Conservation (phyloP, 2,888 invertebrate genomes). For the Thera britannica region DNA sequence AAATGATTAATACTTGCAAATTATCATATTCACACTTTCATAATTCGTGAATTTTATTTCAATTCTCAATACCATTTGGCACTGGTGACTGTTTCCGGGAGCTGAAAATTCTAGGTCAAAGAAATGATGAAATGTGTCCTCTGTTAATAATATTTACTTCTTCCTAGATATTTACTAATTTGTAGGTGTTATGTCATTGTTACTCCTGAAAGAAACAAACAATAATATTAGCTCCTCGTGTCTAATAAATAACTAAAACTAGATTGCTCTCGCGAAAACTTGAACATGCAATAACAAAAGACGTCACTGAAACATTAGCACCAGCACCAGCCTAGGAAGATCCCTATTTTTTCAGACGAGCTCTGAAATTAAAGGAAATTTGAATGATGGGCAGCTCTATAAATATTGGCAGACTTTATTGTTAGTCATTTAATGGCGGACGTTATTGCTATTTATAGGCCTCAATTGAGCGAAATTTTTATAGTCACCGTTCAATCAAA, state of each 20-base stretch:
- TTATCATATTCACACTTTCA: background rate
- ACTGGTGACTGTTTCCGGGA: background rate
- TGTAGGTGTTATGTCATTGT: background rate
- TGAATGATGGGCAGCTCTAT: conserved; percentile 24
- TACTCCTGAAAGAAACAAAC: conserved; percentile 37
- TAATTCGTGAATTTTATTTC: background rate
- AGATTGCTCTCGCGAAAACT: conserved; percentile 51
- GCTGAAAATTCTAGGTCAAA: background rate
- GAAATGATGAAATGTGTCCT: background rate
- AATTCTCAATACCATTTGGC: background rate
- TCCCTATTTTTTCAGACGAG: conserved; percentile 16
- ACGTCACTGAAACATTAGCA: conserved; percentile 37
- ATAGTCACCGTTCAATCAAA: conserved; percentile 7
- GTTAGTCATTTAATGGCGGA: conserved; percentile 40
- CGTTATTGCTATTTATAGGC: conserved; percentile 41
- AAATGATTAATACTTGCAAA: no score
- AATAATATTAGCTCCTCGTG: conserved; percentile 27
- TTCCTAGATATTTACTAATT: background rate
- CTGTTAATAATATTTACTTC: background rate
- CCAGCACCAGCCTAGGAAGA: conserved; percentile 31
- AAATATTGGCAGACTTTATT: conserved; percentile 39
- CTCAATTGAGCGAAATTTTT: conserved; percentile 35
- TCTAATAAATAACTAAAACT: conserved; percentile 48
- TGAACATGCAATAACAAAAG: conserved; percentile 38
- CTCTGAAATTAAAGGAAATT: background rate